Evolutionary conservation across 2,888 invertebrate species (phyloP).

Genomic region (Belgica antarctica): DNA sequence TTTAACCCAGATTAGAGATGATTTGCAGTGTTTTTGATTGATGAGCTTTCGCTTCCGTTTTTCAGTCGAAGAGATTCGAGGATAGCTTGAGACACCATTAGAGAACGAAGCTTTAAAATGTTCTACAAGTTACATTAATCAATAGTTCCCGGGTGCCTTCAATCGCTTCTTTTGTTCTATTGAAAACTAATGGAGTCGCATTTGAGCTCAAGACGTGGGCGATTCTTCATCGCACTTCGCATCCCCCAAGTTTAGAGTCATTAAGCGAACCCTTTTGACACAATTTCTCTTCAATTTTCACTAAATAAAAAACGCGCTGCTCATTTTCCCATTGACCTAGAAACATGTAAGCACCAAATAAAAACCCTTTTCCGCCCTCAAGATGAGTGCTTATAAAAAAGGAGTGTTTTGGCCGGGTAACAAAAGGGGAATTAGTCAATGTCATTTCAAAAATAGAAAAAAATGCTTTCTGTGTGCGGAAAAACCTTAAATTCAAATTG

Average conservation of each 20-base stretch:
- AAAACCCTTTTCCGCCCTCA: background rate
- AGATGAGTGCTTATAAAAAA: background rate
- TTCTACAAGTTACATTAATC: constrained; percentile 36
- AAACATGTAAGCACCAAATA: background rate
- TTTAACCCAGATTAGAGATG: constrained; percentile 27
- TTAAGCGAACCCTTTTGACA: background rate
- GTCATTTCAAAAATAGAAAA: background rate
- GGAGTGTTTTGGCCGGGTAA: background rate
- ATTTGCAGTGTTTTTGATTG: constrained; percentile 34
- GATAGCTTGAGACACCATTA: constrained; percentile 18
- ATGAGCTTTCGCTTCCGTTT: constrained; percentile 7
- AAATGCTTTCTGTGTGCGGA: background rate
- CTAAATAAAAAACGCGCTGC: no score
- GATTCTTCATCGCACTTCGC: background rate
- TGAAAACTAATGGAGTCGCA: background rate
- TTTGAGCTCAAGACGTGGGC: background rate
- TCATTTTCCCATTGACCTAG: background rate
- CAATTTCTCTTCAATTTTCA: no score
- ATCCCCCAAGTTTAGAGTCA: no score
- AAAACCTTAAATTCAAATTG: background rate
- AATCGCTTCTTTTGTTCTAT: background rate
- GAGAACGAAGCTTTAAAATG: background rate
- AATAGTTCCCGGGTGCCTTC: no score
- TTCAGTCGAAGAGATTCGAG: background rate
- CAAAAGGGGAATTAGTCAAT: constrained; percentile 4